Evolutionary conservation across 2,113 vertebrate genomes (phyloP).

Genomic region (Buteo buteo): DNA sequence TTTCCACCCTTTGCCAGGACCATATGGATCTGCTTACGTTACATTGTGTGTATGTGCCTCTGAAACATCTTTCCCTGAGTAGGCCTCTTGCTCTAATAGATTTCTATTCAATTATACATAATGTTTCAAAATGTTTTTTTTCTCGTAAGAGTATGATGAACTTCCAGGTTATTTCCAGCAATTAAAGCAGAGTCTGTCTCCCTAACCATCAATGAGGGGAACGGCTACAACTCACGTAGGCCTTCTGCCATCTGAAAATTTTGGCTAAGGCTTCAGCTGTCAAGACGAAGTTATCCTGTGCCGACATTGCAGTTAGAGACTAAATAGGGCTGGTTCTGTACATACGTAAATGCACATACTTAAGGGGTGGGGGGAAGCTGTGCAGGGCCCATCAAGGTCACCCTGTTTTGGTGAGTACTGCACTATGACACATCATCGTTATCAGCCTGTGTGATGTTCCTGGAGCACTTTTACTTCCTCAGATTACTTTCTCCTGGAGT

Average conservation of each 20-base stretch:
- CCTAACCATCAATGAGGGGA: neutral
- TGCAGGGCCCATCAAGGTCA: neutral
- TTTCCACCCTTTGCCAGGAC: neutral
- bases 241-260: neutral
- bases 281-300: neutral
- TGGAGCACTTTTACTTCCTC: neutral
- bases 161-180: neutral
- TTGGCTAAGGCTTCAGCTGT: neutral
- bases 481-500: neutral
- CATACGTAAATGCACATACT: fast-evolving
- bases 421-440: too few species aligned
- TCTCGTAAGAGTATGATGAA: neutral
- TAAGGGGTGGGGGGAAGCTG: neutral
- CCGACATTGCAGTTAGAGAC: neutral
- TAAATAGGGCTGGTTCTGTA: too few species aligned
- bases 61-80: neutral
- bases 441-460: neutral
- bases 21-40: neutral
- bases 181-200: neutral
- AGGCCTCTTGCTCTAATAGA: neutral
- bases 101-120: neutral
- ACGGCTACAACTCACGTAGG: fast-evolving
- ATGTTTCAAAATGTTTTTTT: neutral
- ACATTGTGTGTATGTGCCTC: neutral
- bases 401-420: neutral